Base-by-base conservation (phyloP, 2,888 invertebrate genomes). In the Tanytarsus gracilentus region DNA sequence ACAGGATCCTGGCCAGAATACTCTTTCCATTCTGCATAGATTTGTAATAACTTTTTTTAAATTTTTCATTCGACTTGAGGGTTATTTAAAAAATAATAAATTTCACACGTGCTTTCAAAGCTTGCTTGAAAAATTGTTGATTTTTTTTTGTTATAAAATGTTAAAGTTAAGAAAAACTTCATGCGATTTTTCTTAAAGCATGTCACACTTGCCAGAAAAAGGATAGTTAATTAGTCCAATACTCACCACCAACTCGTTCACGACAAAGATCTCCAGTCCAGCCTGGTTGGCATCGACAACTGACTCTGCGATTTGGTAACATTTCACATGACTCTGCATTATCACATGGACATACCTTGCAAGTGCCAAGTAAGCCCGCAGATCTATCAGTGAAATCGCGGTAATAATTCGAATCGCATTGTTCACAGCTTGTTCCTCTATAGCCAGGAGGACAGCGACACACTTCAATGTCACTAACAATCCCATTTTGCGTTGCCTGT, bases 361-460 rank as follows among this genome's bases (percentile, higher is more conserved):
- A 74, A 4, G 68, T 62, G 6, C 68, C 70, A 40, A 64, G 66
- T 9, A 63, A 61, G 7, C 61, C 63, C 48, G 53, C 26, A n/a
- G 61, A 87, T n/a, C 77, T 72, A 8, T 82, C 81, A 56, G 73
- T 76, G 1, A 72, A 72, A 65, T 88, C 85, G 61, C 84, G 80
- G 71, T 88, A 91, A 71, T 83, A 84, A 9, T 87, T 83, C 0
- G 81, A 69, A 0, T 79, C 74, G 68, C 92, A 92, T 5, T 69
- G 74, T 72, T 94, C 92, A 68, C 94, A 94, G 56, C 91, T 92
- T 1, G 84, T 82, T 60, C 94, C 94, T 8, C 75, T 75, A 68
- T 91, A 92, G 1, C 90, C 93, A 0, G 73, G 68, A 0, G 92
- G 92, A 69, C 95, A 95, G 55, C 80, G 76, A 70, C 96, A 98